Conservation (phyloP, 1,140 invertebrate genomes). For the Drosophila mayri region DNA sequence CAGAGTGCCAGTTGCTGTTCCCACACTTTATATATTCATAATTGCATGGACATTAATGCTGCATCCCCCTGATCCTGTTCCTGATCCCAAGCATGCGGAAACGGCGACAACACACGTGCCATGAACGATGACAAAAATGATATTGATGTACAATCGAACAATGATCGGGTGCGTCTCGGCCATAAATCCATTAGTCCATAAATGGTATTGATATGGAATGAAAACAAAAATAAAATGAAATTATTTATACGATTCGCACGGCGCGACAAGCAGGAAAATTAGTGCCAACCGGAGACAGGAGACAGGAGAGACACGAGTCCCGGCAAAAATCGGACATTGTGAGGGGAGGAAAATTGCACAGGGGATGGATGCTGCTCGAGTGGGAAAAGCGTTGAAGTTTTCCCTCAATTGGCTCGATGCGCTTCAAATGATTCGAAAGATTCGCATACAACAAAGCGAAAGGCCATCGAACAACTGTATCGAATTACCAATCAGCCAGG, state of each 20-base stretch:
- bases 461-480: slow-evolving; percentile 78
- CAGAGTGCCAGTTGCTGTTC: slow-evolving; percentile 35
- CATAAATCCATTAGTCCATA: slow-evolving; percentile 83
- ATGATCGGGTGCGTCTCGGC: slow-evolving; percentile 34
- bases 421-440: slow-evolving; percentile 74
- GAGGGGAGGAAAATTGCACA: slow-evolving; percentile 18
- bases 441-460: slow-evolving; percentile 67
- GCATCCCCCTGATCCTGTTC: slow-evolving; percentile 24
- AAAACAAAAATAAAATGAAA: slow-evolving; percentile 70
- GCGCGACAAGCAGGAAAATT: slow-evolving; percentile 80
- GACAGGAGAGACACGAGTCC: slow-evolving; percentile 9
- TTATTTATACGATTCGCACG: slow-evolving; percentile 81
- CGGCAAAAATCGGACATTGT: slow-evolving; percentile 13
- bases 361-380: slow-evolving; percentile 18
- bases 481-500: slow-evolving; percentile 81
- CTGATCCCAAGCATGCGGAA: slow-evolving; percentile 50
- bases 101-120: slow-evolving; percentile 69
- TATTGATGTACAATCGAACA: slow-evolving; percentile 68
- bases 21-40: slow-evolving; percentile 61
- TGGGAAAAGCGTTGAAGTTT: slow-evolving; percentile 37
- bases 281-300: slow-evolving; percentile 61
- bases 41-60: slow-evolving; percentile 57
- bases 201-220: slow-evolving; percentile 76
- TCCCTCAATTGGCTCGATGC: slow-evolving; percentile 77
- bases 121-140: slow-evolving; percentile 58